Conservation (phyloP, 2,888 invertebrate species). For the Nezara viridula region DNA sequence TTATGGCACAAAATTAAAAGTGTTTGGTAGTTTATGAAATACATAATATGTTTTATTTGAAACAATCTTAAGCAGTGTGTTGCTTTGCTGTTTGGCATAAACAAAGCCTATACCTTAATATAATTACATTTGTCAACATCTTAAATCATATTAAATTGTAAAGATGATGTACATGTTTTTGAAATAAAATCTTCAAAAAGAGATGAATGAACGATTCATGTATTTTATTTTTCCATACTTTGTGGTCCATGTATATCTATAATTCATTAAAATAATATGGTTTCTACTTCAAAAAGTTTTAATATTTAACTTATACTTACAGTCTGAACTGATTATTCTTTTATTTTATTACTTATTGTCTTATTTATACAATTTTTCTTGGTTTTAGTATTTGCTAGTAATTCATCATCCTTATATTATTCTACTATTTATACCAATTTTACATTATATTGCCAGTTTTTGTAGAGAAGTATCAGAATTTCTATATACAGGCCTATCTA, state of each 20-base stretch:
- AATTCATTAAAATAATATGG: no score
- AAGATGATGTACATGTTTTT: slow-evolving; percentile 64
- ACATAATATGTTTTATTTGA: slow-evolving; percentile 61
- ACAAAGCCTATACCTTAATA: slow-evolving; percentile 62
- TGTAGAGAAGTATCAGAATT: no score
- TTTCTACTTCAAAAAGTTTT: no score
- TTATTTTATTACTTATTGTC: no score
- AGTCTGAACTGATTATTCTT: no score
- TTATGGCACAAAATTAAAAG: slow-evolving; percentile 64
- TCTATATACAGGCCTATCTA: no score
- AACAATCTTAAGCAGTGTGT: slow-evolving; percentile 64
- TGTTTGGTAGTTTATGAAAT: slow-evolving; percentile 56
- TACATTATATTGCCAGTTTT: no score
- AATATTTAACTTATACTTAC: no score
- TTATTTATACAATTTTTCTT: no score
- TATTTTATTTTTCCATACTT: background rate
- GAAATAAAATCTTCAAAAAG: slow-evolving; percentile 64
- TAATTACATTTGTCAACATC: slow-evolving; percentile 62
- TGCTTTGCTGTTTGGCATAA: slow-evolving; percentile 64
- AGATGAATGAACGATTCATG: background rate
- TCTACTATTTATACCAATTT: no score
- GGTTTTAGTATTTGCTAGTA: no score
- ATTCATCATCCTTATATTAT: no score
- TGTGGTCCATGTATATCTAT: background rate
- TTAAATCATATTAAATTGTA: slow-evolving; percentile 63